Percentiles rank a stretch among this genome's conserved stretches.
These are phyloP conservation scores for Hippocampus barbouri DNA, from an alignment of 2,113 vertebrate genomes.

Conservation along the genomic window DNA sequence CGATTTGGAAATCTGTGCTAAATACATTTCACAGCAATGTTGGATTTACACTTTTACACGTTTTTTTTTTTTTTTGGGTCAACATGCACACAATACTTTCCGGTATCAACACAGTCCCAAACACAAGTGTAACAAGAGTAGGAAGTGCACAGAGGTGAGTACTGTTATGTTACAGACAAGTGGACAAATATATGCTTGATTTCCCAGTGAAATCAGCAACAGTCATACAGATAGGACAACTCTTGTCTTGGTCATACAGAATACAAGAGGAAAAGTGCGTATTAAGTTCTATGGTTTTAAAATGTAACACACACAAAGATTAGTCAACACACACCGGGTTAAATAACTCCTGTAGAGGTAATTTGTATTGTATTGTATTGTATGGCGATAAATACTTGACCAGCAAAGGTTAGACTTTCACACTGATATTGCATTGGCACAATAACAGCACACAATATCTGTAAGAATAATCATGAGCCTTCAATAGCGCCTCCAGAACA, in stretches of 20 bases:
- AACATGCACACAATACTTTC: constrained; percentile 75
- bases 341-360: constrained; percentile 23
- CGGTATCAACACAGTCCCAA: constrained; percentile 60
- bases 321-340: constrained; percentile 46
- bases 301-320: constrained; percentile 50
- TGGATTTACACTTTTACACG: constrained; percentile 54
- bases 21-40: constrained; percentile 70
- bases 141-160: constrained; percentile 58
- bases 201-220: constrained; percentile 45
- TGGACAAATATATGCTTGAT: constrained; percentile 46
- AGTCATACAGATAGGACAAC: constrained; percentile 58
- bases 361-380: constrained; percentile 20
- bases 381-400: constrained; percentile 58
- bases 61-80: constrained; percentile 28
- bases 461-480: constrained; percentile 37
- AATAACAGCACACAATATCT: constrained; percentile 44
- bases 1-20: constrained; percentile 53
- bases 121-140: constrained; percentile 52
- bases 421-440: constrained; percentile 41
- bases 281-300: constrained; percentile 18
- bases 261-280: constrained; percentile 52
- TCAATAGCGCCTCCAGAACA: constrained; percentile 74
- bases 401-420: constrained; percentile 47
- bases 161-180: constrained; percentile 62
- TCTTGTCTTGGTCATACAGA: constrained; percentile 58